Base-by-base conservation (phyloP, 2,113 vertebrate genomes). In the Baryphthengus martii region DNA sequence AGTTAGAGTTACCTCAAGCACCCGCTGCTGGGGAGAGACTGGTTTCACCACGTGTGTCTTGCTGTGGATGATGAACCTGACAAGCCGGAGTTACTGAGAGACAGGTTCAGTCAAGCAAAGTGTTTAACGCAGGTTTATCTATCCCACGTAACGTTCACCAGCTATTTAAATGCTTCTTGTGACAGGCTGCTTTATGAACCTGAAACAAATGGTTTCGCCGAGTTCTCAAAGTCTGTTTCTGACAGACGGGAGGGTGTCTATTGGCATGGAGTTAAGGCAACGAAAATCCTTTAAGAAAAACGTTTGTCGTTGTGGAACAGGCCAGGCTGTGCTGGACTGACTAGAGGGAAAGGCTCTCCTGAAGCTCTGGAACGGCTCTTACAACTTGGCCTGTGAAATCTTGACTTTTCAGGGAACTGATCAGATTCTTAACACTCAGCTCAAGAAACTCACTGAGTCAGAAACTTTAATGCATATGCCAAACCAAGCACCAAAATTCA, bases 41-140 rank as follows among this genome's bases (percentile, higher is more conserved):
- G 20, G 47, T 28, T 44, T 7, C 26, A 20, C 67, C 3, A 1
- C 0, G 1, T 13, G 9, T 10, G 14, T 17, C 74, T 28, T 29
- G 42, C 76, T 70, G 40, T 8, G 67, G 78, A 20, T 35, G 63
- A 35, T 8, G 66, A 81, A 68, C 56, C 72, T 29, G 62, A 53
- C 33, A 18, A 29, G 63, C 31, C 1, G 3, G 33, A 42, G 45
- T 2, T 2, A 7, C 39, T 9, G 66, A 33, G 74, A 71, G 62
- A 33, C 65, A 23, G 35, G 39, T 45, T 74, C 50, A n/a, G 14
- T 40, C 59, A 40, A 44, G 77, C 29, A 31, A 12, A 83, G 40
- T 4, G 35, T n/a, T 80, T n/a, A 14, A 31, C 4, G 8, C 8
- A 2, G 37, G 40, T n/a, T 37, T 52, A 50, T 71, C 65, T 84